Evolutionary conservation across 2,888 invertebrate genomes (phyloP).

Genomic region (Stratiomys singularior): DNA sequence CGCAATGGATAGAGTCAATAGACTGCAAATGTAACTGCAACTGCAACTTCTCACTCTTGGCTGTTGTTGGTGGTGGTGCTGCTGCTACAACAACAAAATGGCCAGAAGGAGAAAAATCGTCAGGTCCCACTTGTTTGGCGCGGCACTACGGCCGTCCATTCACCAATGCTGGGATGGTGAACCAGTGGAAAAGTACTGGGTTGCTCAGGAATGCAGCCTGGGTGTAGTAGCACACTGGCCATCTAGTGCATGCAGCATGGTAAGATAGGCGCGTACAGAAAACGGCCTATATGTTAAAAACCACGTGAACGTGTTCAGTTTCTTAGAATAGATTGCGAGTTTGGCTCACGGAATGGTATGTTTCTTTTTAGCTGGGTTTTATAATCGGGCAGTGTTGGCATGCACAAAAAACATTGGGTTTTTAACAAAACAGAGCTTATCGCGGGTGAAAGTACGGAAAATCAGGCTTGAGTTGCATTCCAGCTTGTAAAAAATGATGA

Average conservation of each 20-base stretch:
- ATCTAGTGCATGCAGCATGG: not conserved
- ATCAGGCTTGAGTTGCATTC: no score
- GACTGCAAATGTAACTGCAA: constrained; percentile 30
- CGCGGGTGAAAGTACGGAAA: no score
- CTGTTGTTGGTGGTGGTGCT: not conserved
- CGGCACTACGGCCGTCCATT: not conserved
- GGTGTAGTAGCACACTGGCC: constrained; percentile 8
- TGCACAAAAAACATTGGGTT: no score
- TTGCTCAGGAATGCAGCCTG: constrained; percentile 39
- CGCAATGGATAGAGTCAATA: constrained; percentile 21
- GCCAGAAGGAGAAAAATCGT: constrained; percentile 15
- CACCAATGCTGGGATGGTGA: not conserved
- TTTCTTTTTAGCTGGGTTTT: not conserved
- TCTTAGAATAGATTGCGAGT: constrained; percentile 34
- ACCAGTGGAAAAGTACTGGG: constrained; percentile 44
- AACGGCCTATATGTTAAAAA: constrained; percentile 12
- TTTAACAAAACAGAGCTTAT: no score
- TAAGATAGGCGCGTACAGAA: not conserved
- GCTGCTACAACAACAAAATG: not conserved
- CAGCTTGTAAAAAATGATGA: no score
- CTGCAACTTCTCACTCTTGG: not conserved
- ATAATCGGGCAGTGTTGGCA: not conserved
- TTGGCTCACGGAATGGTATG: not conserved
- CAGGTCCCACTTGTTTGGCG: constrained; percentile 34
- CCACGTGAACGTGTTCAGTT: constrained; percentile 40